Percentiles rank a stretch among this genome's conserved stretches.
These are phyloP conservation scores for Anoura caudifer DNA, from an alignment of 2,113 vertebrate genomes.

Conservation along the genomic window DNA sequence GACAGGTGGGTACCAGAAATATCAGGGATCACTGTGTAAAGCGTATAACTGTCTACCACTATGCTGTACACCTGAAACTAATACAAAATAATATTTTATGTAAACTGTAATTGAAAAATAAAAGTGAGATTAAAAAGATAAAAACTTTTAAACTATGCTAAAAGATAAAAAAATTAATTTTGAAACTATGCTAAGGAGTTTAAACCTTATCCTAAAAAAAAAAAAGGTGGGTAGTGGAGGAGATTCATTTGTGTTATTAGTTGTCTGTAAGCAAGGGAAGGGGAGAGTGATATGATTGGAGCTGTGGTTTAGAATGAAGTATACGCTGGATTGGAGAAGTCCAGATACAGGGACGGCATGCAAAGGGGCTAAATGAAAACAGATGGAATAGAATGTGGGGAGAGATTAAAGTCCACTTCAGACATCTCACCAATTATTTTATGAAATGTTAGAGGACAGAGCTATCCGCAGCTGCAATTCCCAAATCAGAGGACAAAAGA, in stretches of 20 bases:
- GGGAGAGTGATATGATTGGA: not conserved
- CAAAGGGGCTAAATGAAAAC: not conserved
- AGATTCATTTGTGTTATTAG: not conserved
- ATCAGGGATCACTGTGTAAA: not conserved
- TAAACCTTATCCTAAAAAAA: not conserved
- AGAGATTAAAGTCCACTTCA: not conserved
- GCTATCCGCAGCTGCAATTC: not conserved
- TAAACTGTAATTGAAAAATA: not conserved
- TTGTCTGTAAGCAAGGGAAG: not conserved
- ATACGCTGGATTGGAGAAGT: not conserved
- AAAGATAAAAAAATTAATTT: not conserved
- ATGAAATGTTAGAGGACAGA: constrained; percentile 6
- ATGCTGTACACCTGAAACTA: not conserved
- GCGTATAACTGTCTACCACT: not conserved
- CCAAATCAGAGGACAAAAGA: constrained; percentile 26
- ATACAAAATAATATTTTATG: not conserved
- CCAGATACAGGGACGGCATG: not conserved
- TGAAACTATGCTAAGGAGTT: not conserved
- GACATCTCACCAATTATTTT: not conserved
- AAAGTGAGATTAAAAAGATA: not conserved
- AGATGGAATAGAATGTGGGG: not conserved
- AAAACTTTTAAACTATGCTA: not conserved
- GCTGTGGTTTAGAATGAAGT: not conserved
- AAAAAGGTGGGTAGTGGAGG: accelerated
- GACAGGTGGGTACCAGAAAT: not conserved